Evolutionary conservation across 2,797 vertebrate genomes (phyloP).

Genomic region (Pipistrellus pygmaeus): DNA sequence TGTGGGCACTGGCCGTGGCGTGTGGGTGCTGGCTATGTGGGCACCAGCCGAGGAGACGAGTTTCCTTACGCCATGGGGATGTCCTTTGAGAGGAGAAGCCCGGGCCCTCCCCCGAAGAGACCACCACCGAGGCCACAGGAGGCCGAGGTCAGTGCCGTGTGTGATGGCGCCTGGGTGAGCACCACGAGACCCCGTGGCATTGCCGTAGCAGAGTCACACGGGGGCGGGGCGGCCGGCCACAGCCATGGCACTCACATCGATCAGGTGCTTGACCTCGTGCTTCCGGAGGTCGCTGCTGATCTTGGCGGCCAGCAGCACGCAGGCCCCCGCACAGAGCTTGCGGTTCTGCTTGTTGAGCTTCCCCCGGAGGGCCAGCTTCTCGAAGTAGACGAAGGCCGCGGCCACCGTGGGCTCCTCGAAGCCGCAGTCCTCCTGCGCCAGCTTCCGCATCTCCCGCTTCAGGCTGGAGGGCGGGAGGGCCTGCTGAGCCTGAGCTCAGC

Average conservation of each 20-base stretch:
- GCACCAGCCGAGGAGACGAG: too few species aligned
- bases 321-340: slow-evolving; percentile 97
- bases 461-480: slow-evolving; percentile 88
- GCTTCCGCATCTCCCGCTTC: slow-evolving; percentile 97
- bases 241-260: slow-evolving; percentile 92
- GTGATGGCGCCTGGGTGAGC: accelerated
- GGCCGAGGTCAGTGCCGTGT: background rate
- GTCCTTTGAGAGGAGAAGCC: background rate
- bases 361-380: slow-evolving; percentile 98
- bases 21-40: too few species aligned
- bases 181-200: background rate
- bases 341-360: slow-evolving; percentile 99
- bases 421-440: slow-evolving; percentile 96
- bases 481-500: background rate
- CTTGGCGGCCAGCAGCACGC: slow-evolving; percentile 97
- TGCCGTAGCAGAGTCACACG: background rate
- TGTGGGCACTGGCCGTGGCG: too few species aligned
- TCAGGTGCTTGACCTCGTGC: slow-evolving; percentile 97
- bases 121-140: background rate
- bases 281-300: slow-evolving; percentile 98
- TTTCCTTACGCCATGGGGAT: background rate
- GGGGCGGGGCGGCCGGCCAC: too few species aligned
- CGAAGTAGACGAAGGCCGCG: slow-evolving; percentile 99
- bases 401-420: slow-evolving; percentile 98
- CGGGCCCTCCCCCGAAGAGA: accelerated